These are phyloP conservation scores for Haliaeetus leucogaster DNA, from an alignment of 2,113 vertebrate species.

Conservation along the genomic window DNA sequence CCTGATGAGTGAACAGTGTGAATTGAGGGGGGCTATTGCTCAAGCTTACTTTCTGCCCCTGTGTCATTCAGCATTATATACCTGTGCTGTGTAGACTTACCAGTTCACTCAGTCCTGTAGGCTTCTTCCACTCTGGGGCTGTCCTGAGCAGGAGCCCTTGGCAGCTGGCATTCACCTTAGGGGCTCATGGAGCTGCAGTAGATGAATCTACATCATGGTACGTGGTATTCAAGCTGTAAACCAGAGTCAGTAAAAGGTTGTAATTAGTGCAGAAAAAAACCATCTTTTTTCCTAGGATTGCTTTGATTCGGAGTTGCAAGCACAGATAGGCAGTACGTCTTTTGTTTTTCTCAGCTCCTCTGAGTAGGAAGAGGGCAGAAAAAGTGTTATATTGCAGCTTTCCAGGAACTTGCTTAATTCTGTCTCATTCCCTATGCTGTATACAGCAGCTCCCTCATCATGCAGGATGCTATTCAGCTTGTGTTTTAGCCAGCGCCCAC, in stretches of 20 bases:
- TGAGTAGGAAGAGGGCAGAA: not conserved
- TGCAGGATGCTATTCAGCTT: not conserved
- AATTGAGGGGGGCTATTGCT: not conserved
- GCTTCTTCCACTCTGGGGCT: not conserved
- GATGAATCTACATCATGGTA: not conserved
- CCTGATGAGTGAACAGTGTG: not conserved
- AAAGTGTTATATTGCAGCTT: not conserved
- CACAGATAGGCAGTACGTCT: not conserved
- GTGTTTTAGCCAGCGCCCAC: not conserved
- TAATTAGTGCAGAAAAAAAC: not conserved
- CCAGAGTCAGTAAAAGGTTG: not conserved
- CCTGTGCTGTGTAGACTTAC: not conserved
- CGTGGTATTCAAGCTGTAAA: not conserved
- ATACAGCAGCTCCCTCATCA: not conserved
- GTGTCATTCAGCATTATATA: not conserved
- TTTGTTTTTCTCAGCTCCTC: not conserved
- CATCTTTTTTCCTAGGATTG: not conserved
- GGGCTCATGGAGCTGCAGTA: not conserved
- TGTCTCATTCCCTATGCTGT: not conserved
- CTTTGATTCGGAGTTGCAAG: not conserved
- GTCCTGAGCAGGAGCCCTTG: not conserved
- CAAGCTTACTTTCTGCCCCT: not conserved
- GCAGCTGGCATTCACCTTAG: not conserved
- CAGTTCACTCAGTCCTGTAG: not conserved
- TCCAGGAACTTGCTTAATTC: not conserved